These are phyloP conservation scores for Diorhabda sublineata DNA, from an alignment of 1,140 invertebrate genomes.

Conservation along the genomic window DNA sequence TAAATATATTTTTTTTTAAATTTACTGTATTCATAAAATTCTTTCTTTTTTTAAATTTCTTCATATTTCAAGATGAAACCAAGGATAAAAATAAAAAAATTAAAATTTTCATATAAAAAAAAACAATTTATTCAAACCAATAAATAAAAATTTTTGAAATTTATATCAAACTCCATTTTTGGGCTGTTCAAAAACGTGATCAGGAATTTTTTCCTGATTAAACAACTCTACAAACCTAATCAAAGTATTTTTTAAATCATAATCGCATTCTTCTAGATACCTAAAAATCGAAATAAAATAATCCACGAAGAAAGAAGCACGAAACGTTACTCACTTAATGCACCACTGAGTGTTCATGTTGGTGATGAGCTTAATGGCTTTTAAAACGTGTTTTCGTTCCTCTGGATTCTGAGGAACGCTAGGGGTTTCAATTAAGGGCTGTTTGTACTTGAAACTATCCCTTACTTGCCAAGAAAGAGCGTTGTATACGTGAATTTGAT, in stretches of 20 bases:
- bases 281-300: conserved; percentile 50
- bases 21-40: too few relatives aligned
- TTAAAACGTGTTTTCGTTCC: conserved; percentile 54
- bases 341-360: conserved; percentile 81
- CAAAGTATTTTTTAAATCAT: conserved; percentile 73
- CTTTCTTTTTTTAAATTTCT: too few relatives aligned
- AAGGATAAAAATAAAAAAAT: too few relatives aligned
- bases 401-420: conserved; percentile 21
- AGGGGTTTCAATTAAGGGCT: neutral
- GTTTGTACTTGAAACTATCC: conserved; percentile 32
- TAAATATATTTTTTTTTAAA: too few relatives aligned
- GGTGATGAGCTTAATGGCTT: conserved; percentile 65
- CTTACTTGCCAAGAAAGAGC: conserved; percentile 62
- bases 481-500: conserved; percentile 71
- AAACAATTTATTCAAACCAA: too few relatives aligned
- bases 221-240: conserved; percentile 75
- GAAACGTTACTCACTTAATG: conserved; percentile 57
- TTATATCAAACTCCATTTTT: too few relatives aligned
- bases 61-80: too few relatives aligned
- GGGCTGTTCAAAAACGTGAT: conserved; percentile 60
- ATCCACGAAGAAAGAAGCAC: neutral
- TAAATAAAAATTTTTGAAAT: too few relatives aligned
- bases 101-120: too few relatives aligned
- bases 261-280: conserved; percentile 81
- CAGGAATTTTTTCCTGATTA: conserved; percentile 70